Evolutionary conservation across 1,140 invertebrate species (phyloP), one percentile per base, ranked within the genome.

Genomic region (Macrotrachela quadricornifera): DNA sequence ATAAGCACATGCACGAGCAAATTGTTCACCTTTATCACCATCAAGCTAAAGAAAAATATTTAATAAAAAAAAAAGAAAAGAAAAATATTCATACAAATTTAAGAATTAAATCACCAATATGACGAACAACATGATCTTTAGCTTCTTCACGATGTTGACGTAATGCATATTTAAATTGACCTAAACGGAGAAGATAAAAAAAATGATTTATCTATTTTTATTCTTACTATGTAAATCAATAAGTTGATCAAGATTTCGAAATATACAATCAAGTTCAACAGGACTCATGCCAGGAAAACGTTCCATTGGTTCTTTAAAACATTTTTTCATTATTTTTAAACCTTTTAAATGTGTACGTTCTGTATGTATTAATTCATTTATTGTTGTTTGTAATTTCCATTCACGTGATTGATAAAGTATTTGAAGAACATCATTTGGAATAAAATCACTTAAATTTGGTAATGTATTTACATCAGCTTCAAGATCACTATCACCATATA

Each of bases 301-400:
- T 21, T 39, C 9, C 10, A 55, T 54, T 12, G 48, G 54, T 37
- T 49, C 41, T 46, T 17, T 30, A 46, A 50, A 55, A 44, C 44
- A 41, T 14, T 50, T 39, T 42, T 46, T 50, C 48, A 55, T 50
- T 6, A 55, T 55, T 42, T 55, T 55, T 36, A 55, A 42, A 46
- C 42, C 39, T 21, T 44, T 39, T 15, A 55, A 47, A 51, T 55
- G 54, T 42, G 42, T 50, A 50, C 50, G 48, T 36, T 55, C 54
- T 14, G 54, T 50, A 39, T 55, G 49, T 46, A 50, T 50, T 15
- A 55, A 46, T 16, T 55, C 54, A 36, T 53, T 53, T n/a, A 53
- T 53, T 6, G 46, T 42, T 43, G 46, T 44, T 53, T 53, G 51
- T 17, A 42, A 46, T 47, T 53, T 53, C 21, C 21, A 30, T 30